Percentiles rank a stretch among this genome's conserved stretches.
phyloP scores from a whole-genome alignment of 2,113 vertebrate genomes.

The Sylvia atricapilla region DNA sequence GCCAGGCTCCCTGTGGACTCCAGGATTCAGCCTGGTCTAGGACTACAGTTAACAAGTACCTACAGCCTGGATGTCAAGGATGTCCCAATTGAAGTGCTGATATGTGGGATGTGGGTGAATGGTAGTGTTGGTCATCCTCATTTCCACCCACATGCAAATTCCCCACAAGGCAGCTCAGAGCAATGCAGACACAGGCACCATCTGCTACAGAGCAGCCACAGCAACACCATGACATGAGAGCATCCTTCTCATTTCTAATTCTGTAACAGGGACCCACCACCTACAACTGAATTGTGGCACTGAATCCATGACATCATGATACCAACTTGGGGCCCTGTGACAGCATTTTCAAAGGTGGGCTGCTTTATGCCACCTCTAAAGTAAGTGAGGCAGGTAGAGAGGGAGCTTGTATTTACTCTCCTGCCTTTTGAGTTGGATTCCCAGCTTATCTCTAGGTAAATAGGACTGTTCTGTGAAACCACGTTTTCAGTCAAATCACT shows the following conservation, averaged over 20 bases:
- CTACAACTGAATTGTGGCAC: neutral
- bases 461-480: neutral
- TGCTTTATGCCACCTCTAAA: neutral
- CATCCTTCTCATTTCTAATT: neutral
- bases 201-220: neutral
- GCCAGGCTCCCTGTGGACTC: neutral
- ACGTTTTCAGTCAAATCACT: neutral
- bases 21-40: neutral
- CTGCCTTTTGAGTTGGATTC: neutral
- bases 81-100: neutral
- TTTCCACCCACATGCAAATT: neutral
- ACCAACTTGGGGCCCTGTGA: neutral
- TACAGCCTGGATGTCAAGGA: neutral
- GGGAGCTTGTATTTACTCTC: neutral
- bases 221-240: neutral
- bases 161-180: neutral
- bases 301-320: neutral
- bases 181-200: neutral
- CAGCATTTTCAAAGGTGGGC: neutral
- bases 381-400: neutral
- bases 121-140: neutral
- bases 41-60: neutral
- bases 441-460: neutral
- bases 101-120: neutral
- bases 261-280: neutral